These are phyloP conservation scores for Pangasianodon gigas DNA, from an alignment of 2,113 vertebrate species.

Conservation along the genomic window DNA sequence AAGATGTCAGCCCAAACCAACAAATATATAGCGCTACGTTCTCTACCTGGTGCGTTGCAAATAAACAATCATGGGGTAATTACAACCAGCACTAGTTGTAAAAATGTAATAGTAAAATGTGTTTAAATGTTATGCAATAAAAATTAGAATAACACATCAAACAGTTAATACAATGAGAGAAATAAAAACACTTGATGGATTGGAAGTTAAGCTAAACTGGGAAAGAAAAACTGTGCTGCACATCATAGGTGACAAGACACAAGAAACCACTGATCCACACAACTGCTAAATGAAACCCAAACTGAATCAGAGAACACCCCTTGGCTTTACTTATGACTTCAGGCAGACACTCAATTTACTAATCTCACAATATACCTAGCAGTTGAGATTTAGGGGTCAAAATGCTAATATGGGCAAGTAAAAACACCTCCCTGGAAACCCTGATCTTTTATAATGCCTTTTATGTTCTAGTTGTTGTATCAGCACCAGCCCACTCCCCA, in stretches of 20 bases:
- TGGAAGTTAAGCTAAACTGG: slow-evolving; percentile 51
- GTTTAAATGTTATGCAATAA: slow-evolving; percentile 40
- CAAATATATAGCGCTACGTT: slow-evolving; percentile 33
- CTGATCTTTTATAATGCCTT: neutral
- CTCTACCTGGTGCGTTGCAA: slow-evolving; percentile 43
- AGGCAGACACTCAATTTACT: neutral
- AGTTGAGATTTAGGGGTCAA: neutral
- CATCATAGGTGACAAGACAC: slow-evolving; percentile 49
- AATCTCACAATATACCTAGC: neutral
- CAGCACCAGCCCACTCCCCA: neutral
- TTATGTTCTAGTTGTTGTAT: neutral
- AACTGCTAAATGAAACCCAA: neutral
- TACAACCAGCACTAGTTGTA: slow-evolving; percentile 40
- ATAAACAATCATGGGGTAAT: slow-evolving; percentile 27
- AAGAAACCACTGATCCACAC: slow-evolving; percentile 48
- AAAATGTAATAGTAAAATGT: slow-evolving; percentile 36
- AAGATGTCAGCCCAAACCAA: slow-evolving; percentile 46
- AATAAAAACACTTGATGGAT: slow-evolving; percentile 47
- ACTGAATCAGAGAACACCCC: neutral
- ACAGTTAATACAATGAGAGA: slow-evolving; percentile 52
- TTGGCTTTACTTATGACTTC: neutral
- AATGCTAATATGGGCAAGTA: neutral
- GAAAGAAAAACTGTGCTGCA: slow-evolving; percentile 52
- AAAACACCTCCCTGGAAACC: neutral
- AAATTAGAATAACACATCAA: slow-evolving; percentile 61